Base-by-base conservation (phyloP, 2,888 invertebrate species). In the Cataglyphis altisquamis region DNA sequence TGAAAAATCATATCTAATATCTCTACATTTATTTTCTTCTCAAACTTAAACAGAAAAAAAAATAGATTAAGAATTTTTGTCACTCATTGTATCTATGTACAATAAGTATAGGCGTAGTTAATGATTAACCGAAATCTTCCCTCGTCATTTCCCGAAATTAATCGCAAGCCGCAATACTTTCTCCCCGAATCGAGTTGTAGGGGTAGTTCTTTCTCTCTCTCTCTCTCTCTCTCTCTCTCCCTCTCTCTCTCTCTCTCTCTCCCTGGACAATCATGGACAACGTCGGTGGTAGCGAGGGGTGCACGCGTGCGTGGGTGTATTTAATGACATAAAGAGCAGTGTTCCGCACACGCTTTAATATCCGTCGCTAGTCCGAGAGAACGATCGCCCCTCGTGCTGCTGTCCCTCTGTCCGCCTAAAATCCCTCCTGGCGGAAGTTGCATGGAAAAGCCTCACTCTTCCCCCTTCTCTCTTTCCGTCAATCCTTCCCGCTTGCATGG, bases 281-380 rank as follows among this genome's bases (percentile, higher is more conserved):
- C 70, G 74, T 73, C 66, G 81, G 68, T 25, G n/a, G 60, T 67
- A 63, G 25, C 25, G 86, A 66, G 52, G 62, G 75, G 12, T n/a
- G 66, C 62, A 18, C 12, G 74, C 32, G 75, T 25, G 66, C 74
- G 78, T 63, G 82, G 84, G 72, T 88, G 89, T 89, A 89, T 88
- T 91, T 90, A 87, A 90, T 86, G 88, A 87, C 86, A 85, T 86
- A 78, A 85, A 82, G 87, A 90, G 90, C 88, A 92, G 86, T 89
- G 91, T 92, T 92, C 91, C 90, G 87, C 87, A 84, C 90, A 86
- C 84, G 91, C 87, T 91, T 92, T 92, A 92, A 92, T 92, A 92
- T 92, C 91, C 91, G 89, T 89, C 89, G 88, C 89, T 89, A 89
- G 91, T 91, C 90, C 87, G 83, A 64, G 74, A 84, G 81, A 68